phyloP scores from a whole-genome alignment of 2,888 invertebrate species.

The Mimachlamys varia region DNA sequence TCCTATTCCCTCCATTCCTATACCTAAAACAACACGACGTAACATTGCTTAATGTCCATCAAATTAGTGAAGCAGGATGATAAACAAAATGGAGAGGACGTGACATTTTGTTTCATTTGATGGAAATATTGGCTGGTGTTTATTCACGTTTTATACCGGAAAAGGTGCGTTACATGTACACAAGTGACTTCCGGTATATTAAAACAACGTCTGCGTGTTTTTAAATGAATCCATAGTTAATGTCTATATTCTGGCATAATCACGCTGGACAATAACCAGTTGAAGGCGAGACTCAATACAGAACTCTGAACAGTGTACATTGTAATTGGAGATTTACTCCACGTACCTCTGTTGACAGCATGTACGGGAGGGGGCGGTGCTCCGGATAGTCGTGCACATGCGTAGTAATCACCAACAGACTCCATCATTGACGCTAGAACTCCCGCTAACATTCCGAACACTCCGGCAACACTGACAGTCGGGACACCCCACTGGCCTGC shows the following conservation, averaged over 20 bases:
- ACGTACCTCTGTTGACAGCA: slow-evolving; percentile 92
- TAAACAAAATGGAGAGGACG: too few relatives aligned
- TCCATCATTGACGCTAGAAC: slow-evolving; percentile 75
- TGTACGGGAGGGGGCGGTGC: slow-evolving; percentile 92
- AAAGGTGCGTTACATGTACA: too few relatives aligned
- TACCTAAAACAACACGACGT: slow-evolving; percentile 62
- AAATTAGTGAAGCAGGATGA: too few relatives aligned
- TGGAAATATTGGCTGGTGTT: too few relatives aligned
- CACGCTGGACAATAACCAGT: too few relatives aligned
- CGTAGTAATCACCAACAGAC: slow-evolving; percentile 92
- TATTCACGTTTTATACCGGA: too few relatives aligned
- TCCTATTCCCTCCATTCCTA: slow-evolving; percentile 90
- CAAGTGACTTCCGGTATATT: too few relatives aligned
- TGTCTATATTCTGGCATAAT: too few relatives aligned
- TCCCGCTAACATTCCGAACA: slow-evolving; percentile 73
- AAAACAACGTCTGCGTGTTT: too few relatives aligned
- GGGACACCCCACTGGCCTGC: slow-evolving; percentile 82
- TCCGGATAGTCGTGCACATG: slow-evolving; percentile 87
- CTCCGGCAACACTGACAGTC: slow-evolving; percentile 65
- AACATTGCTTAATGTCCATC: too few relatives aligned
- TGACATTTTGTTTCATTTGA: background rate
- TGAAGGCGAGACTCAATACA: too few relatives aligned
- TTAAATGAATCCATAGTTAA: too few relatives aligned
- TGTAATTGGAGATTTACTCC: slow-evolving; percentile 80
- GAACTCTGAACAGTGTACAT: background rate